These are phyloP conservation scores for Antigone vipio DNA, from an alignment of 2,113 vertebrate genomes.

Conservation along the genomic window DNA sequence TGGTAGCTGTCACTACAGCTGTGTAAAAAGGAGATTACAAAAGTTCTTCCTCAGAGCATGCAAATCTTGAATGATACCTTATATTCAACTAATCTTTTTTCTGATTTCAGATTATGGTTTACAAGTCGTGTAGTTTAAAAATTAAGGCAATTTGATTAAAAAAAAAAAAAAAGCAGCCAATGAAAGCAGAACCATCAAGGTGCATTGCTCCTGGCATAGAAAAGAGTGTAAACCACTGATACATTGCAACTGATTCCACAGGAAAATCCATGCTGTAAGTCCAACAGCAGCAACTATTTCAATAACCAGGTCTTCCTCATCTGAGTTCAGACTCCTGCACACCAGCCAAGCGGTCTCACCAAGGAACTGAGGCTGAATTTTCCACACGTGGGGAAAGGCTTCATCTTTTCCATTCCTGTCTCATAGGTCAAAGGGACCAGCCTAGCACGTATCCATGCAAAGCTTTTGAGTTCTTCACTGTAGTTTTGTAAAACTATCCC, in stretches of 20 bases:
- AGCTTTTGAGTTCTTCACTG: not conserved
- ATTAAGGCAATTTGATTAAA: not conserved
- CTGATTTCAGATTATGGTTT: not conserved
- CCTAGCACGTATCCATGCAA: not conserved
- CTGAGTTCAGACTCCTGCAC: not conserved
- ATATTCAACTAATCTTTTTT: not conserved
- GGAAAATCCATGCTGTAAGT: not conserved
- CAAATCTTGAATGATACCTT: not conserved
- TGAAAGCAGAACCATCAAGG: not conserved
- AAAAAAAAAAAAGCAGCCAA: not conserved
- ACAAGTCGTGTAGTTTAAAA: not conserved
- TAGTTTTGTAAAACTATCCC: not conserved
- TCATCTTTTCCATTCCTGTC: not conserved
- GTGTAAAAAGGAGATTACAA: not conserved
- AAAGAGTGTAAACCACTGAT: not conserved
- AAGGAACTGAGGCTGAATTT: not conserved
- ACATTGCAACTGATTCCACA: not conserved
- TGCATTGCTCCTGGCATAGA: not conserved
- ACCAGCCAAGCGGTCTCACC: not conserved
- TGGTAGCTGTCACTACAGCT: not conserved
- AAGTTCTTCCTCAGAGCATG: not conserved
- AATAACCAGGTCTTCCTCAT: not conserved
- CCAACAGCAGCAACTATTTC: not conserved
- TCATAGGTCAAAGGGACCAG: not conserved
- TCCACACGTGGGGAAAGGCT: not conserved